A percentile compares a stretch with the other conserved stretches of the same genome.
Evolutionary conservation across 1,140 invertebrate genomes (phyloP).

Genomic region (Whitmania pigra): DNA sequence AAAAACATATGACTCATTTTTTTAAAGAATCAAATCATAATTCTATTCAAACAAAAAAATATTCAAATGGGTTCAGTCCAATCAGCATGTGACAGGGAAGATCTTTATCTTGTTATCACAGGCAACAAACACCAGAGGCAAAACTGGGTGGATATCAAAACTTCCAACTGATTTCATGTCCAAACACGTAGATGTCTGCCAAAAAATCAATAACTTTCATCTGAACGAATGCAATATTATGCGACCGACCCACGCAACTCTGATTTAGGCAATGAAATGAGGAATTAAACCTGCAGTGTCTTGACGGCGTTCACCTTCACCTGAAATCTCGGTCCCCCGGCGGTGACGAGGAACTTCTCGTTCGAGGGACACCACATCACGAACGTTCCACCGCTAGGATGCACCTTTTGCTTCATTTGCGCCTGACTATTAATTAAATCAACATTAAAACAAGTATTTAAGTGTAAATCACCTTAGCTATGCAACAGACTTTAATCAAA

Average conservation of each 20-base stretch:
- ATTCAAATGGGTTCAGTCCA: no score
- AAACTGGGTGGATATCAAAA: slow-evolving; percentile 32
- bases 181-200: no score
- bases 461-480: no score
- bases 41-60: no score
- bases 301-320: slow-evolving; percentile 38
- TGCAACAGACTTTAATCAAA: no score
- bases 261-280: neutral
- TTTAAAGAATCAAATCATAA: no score
- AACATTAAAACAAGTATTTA: neutral
- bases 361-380: slow-evolving; percentile 36
- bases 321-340: slow-evolving; percentile 35
- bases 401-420: slow-evolving; percentile 35
- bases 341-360: slow-evolving; percentile 34
- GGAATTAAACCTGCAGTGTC: slow-evolving; percentile 34
- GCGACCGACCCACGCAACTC: no score
- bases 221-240: no score
- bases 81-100: slow-evolving; percentile 22
- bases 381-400: slow-evolving; percentile 31
- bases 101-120: slow-evolving; percentile 33
- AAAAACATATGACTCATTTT: no score
- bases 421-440: slow-evolving; percentile 31
- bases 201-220: no score
- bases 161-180: slow-evolving; percentile 28
- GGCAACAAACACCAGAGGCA: slow-evolving; percentile 34